Evolutionary conservation across 2,797 vertebrate genomes (phyloP), one percentile per base, ranked within the genome.

Genomic region (Etheostoma perlongum): DNA sequence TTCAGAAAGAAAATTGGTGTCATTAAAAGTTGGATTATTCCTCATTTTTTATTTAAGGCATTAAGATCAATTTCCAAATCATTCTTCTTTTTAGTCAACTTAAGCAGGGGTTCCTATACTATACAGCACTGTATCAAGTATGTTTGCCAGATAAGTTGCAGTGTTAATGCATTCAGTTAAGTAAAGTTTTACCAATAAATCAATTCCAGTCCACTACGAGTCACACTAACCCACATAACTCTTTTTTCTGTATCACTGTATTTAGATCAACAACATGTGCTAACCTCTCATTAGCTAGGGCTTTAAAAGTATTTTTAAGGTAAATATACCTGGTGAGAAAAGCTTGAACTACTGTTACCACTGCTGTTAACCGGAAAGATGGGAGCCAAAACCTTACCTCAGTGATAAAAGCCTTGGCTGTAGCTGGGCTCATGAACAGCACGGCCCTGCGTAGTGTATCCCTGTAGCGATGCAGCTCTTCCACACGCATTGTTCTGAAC

Each of bases 391-490:
- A 44, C 0, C 74, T 94, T 95, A 99, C 98, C 97, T 99, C 97
- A 2, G 97, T 96, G 86, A 99, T 97, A 84, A 99, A 99, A 16
- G 97, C 97, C 80, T 98, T 99, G 89, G 98, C 98, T 4, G 97
- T 97, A 0, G 94, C 94, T 7, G 98, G 97, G 82, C 98, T 99
- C 97, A 99, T 99, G 81, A 99, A 96, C 54, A 99, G 96, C 81
- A 99, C 96, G 1, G 98, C 98, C 71, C 98, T 89, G 63, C 98
- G 94, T 59, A 99, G 94, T 4, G 98, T 99, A 72, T 99, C 98
- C 76, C 98, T 92, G 90, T 99, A 99, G 78, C 98, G 97, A 87
- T 99, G 99, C 83, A 99, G 91, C 89, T 99, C 98, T 82, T 99
- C 98, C 89, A 98, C 97, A 11, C 97, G 93, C 96, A 99, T 96